These are phyloP conservation scores for Antitype chi DNA, from an alignment of 2,888 invertebrate genomes.

Conservation along the genomic window DNA sequence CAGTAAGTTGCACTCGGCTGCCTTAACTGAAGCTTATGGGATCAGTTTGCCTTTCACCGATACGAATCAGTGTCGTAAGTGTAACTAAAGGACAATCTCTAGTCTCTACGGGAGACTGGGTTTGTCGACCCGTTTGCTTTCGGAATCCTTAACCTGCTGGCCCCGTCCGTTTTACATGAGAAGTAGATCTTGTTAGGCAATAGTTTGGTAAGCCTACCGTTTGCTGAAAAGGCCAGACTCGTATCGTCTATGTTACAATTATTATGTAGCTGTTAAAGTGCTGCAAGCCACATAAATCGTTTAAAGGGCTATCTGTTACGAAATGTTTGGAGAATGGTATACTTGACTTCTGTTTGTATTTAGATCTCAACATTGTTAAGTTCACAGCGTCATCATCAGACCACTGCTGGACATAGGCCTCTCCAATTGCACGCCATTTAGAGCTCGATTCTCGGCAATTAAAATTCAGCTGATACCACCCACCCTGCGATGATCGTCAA, in stretches of 20 bases:
- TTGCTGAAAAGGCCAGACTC: conserved; percentile 38
- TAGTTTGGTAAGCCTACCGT: conserved; percentile 36
- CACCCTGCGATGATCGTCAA: no score
- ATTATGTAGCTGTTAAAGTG: conserved; percentile 24
- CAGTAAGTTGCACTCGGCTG: conserved; percentile 50
- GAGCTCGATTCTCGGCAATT: no score
- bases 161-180: conserved; percentile 48
- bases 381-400: background rate
- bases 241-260: conserved; percentile 35
- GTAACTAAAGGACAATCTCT: conserved; percentile 52
- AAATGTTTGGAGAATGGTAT: conserved; percentile 14
- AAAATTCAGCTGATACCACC: no score
- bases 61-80: conserved; percentile 51
- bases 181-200: conserved; percentile 51
- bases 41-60: conserved; percentile 54
- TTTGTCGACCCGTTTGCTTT: conserved; percentile 55
- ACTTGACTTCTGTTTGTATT: background rate
- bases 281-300: conserved; percentile 6
- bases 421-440: no score
- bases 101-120: conserved; percentile 56
- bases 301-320: conserved; percentile 17
- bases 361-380: background rate
- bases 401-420: no score
- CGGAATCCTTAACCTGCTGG: conserved; percentile 63
- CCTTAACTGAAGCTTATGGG: conserved; percentile 52